phyloP scores from a whole-genome alignment of 2,888 invertebrate species.

The Ophion costatus region DNA sequence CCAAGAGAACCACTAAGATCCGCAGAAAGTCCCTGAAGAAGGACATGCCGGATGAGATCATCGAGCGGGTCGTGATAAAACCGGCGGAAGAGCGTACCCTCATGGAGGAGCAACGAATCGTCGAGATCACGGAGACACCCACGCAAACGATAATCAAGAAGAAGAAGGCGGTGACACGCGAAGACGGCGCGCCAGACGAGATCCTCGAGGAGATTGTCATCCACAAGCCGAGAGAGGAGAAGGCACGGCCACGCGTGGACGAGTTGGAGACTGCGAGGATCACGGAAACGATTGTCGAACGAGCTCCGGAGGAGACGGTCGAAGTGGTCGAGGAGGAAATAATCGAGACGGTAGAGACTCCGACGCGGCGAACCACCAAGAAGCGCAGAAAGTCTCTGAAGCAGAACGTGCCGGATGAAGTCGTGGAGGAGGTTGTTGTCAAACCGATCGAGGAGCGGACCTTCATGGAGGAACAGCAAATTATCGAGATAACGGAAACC shows the following conservation, averaged over 20 bases:
- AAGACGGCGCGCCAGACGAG: constrained; percentile 72
- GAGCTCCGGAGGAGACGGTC: constrained; percentile 68
- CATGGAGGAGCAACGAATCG: constrained; percentile 76
- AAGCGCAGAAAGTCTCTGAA: constrained; percentile 65
- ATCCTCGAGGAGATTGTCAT: constrained; percentile 71
- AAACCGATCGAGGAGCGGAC: constrained; percentile 73
- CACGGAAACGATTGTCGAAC: constrained; percentile 71
- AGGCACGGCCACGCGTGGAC: constrained; percentile 72
- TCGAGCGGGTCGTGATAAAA: constrained; percentile 71
- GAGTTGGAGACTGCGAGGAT: constrained; percentile 79
- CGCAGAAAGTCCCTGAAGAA: constrained; percentile 75
- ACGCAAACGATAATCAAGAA: constrained; percentile 71
- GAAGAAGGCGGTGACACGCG: constrained; percentile 65
- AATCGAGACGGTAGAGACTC: constrained; percentile 66
- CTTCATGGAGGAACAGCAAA: constrained; percentile 78
- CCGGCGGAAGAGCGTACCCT: constrained; percentile 73
- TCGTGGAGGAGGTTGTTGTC: constrained; percentile 72
- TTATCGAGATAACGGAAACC: constrained; percentile 72
- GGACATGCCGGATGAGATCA: constrained; percentile 66
- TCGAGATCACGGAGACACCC: constrained; percentile 73
- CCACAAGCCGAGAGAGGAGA: constrained; percentile 69
- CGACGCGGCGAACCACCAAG: constrained; percentile 55
- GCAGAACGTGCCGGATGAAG: constrained; percentile 62
- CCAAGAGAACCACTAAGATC: constrained; percentile 78
- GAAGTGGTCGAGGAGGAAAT: constrained; percentile 69